phyloP scores from a whole-genome alignment of 2,113 vertebrate genomes.

The Aldabrachelys gigantea region DNA sequence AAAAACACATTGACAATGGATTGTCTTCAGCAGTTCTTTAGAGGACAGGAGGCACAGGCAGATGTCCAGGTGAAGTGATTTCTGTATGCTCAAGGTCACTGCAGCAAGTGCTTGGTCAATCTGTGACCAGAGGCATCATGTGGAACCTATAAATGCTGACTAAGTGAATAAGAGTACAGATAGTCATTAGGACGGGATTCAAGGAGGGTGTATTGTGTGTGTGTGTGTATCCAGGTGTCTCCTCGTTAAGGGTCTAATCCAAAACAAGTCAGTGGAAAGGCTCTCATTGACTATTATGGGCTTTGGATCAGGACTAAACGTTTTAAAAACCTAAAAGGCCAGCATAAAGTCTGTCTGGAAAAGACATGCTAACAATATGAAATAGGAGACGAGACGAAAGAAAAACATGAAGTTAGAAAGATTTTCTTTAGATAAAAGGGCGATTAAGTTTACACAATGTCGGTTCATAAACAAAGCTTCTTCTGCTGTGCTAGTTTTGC shows the following conservation, averaged over 20 bases:
- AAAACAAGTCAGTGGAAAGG: not conserved
- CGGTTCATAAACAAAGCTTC: not conserved
- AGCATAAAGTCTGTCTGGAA: not conserved
- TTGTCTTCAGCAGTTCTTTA: constrained; percentile 42
- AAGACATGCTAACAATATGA: not conserved
- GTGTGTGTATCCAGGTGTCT: not conserved
- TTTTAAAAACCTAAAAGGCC: not conserved
- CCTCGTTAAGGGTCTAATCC: not conserved
- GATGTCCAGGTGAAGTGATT: not conserved
- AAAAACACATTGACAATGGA: not conserved
- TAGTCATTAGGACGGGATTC: not conserved
- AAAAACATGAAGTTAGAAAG: not conserved
- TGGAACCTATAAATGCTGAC: not conserved
- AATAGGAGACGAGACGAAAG: not conserved
- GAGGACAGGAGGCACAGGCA: not conserved
- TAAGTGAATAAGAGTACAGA: not conserved
- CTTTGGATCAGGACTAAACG: not conserved
- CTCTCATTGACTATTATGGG: not conserved
- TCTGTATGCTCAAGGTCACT: not conserved
- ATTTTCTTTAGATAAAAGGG: not conserved
- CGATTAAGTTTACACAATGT: not conserved
- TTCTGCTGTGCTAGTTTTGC: not conserved
- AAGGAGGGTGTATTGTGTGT: not conserved
- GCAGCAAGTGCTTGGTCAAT: not conserved
- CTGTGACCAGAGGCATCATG: not conserved